phyloP scores from a whole-genome alignment of 2,113 vertebrate genomes.

The Poecile atricapillus region DNA sequence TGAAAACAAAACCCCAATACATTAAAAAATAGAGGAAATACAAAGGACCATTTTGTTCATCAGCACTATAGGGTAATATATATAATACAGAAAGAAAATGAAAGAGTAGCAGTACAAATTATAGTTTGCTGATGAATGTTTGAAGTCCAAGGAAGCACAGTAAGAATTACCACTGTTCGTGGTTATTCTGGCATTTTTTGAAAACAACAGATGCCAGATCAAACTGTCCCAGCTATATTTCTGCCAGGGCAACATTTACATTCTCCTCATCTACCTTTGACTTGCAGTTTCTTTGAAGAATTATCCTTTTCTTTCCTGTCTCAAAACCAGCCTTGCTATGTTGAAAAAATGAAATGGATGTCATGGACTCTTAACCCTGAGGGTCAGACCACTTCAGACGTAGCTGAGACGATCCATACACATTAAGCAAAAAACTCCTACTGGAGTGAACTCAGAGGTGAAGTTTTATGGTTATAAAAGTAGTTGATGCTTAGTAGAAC shows the following conservation, averaged over 20 bases:
- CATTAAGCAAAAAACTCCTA: background rate
- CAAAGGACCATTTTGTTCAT: background rate
- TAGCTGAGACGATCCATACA: background rate
- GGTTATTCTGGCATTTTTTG: background rate
- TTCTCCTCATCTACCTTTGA: background rate
- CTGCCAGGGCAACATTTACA: background rate
- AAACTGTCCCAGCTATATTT: background rate
- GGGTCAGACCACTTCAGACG: background rate
- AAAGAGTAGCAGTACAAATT: background rate
- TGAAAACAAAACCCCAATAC: background rate
- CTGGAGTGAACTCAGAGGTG: background rate
- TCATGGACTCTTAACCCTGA: background rate
- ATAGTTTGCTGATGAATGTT: background rate
- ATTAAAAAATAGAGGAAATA: background rate
- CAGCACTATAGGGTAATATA: background rate
- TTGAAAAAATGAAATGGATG: background rate
- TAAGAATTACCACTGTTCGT: rapidly evolving
- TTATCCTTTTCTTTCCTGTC: background rate
- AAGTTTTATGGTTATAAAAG: background rate
- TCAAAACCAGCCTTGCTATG: background rate
- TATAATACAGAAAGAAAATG: background rate
- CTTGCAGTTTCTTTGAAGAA: background rate
- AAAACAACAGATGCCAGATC: background rate
- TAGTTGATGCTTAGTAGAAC: background rate
- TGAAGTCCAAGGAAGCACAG: background rate